Evolutionary conservation across 2,888 invertebrate genomes (phyloP), one percentile per base, ranked within the genome.

Genomic region (Agonopterix subpropinquella): DNA sequence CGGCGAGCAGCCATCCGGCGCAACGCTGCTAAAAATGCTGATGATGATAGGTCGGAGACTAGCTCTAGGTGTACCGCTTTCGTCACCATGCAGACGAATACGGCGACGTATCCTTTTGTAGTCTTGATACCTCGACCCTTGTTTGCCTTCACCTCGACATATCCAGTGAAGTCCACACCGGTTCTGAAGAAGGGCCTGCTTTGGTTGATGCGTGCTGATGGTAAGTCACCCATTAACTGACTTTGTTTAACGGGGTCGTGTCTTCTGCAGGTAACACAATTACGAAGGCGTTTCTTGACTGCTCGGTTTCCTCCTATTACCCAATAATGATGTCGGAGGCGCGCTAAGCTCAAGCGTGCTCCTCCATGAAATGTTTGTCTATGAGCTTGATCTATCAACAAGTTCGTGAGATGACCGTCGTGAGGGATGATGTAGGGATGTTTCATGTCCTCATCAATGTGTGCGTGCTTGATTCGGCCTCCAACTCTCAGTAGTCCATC

Each of bases 171-270:
- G n/a, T n/a, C n/a, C n/a, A n/a, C n/a, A n/a, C n/a, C n/a, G n/a
- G n/a, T n/a, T n/a, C n/a, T n/a, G n/a, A n/a, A n/a, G n/a, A n/a
- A n/a, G n/a, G n/a, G n/a, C n/a, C n/a, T n/a, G n/a, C 13, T 13
- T 13, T 13, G 13, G 2, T 13, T 13, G 13, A 13, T 13, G 13
- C 55, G 43, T 7, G 45, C 43, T 13, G 50, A n/a, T 7, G 56
- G 57, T 7, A 50, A 42, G 4, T 50, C 18, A 9, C 55, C 57
- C 57, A 59, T 57, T 7, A 51, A 15, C 44, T 42, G 56, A 13
- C 13, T 2, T 50, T 41, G 28, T 28, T 41, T n/a, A 11, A 42
- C 9, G 35, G 28, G 41, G 47, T 48, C 15, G 11, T 60, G 45
- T 7, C 54, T 44, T 4, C 49, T n/a, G 43, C 56, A 59, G 3